These are phyloP conservation scores for Umimayanthus chanpuru DNA, from an alignment of 92 coral and sea anemone species.

Conservation along the genomic window DNA sequence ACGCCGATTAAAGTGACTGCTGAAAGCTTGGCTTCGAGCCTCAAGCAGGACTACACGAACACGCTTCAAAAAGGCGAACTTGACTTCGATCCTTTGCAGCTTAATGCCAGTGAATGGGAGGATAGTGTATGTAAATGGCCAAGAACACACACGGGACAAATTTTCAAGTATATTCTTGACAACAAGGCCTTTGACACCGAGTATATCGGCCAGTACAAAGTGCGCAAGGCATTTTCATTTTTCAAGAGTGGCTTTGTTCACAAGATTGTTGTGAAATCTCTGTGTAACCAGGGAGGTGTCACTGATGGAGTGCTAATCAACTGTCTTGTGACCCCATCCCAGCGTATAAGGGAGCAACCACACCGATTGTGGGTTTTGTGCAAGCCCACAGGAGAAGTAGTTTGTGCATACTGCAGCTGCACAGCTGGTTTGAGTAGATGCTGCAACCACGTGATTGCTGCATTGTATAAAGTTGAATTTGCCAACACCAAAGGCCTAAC, in stretches of 20 bases:
- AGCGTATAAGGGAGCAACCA: no score
- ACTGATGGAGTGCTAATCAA: background rate
- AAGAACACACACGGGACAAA: conserved; percentile 2
- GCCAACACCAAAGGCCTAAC: no score
- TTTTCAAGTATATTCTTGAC: conserved; percentile 4
- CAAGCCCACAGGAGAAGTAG: no score
- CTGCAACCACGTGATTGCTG: no score
- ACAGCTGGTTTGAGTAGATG: no score
- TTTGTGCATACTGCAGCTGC: no score
- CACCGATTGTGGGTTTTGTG: no score
- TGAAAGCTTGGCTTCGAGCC: no score
- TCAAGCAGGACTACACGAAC: background rate
- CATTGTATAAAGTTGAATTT: no score
- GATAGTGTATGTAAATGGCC: conserved; percentile 26
- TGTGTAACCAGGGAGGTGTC: no score
- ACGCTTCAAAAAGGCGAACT: conserved; percentile 7
- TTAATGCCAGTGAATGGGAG: background rate
- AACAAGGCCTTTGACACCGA: conserved; percentile 29
- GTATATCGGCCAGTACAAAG: conserved; percentile 24
- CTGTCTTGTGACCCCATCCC: no score
- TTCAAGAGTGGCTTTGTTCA: conserved; percentile 28
- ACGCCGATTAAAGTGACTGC: no score
- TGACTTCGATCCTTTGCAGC: background rate
- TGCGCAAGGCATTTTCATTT: conserved; percentile 14
- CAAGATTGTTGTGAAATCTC: background rate